Conservation (phyloP, 2,888 invertebrate species). For the Hyles lineata region DNA sequence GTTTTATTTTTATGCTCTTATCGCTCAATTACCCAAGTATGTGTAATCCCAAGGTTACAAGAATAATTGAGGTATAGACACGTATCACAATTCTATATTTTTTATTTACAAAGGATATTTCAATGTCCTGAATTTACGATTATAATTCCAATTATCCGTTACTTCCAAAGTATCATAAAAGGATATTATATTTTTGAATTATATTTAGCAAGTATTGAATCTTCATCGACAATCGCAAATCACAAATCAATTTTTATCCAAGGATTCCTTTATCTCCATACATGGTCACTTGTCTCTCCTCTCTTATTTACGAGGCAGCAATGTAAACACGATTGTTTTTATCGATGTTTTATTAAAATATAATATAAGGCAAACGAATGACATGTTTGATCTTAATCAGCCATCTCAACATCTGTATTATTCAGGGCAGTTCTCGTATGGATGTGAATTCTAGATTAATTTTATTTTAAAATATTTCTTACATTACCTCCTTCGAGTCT, state of each 20-base stretch:
- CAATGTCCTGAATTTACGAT: too few species aligned
- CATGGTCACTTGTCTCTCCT: neutral
- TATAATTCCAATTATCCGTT: too few species aligned
- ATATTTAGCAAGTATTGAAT: neutral
- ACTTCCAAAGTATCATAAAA: too few species aligned
- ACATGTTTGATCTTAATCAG: conserved; percentile 1
- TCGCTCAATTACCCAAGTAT: too few species aligned
- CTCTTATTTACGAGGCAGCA: neutral
- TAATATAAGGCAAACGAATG: neutral
- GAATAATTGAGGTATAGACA: too few species aligned
- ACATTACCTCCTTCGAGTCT: neutral
- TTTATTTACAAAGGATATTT: too few species aligned
- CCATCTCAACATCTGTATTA: neutral
- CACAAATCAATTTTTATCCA: conserved; percentile 2
- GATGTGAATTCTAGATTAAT: conserved; percentile 6
- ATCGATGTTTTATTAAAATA: neutral
- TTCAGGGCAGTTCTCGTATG: conserved; percentile 7
- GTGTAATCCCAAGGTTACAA: too few species aligned
- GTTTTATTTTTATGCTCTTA: too few species aligned
- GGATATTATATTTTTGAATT: neutral
- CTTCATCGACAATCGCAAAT: neutral
- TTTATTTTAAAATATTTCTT: neutral
- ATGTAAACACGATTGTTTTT: conserved; percentile 6
- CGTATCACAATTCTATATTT: too few species aligned
- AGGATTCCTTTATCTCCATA: neutral